These are phyloP conservation scores for Flexamia atlantica DNA, from an alignment of 2,888 invertebrate genomes.

Conservation along the genomic window DNA sequence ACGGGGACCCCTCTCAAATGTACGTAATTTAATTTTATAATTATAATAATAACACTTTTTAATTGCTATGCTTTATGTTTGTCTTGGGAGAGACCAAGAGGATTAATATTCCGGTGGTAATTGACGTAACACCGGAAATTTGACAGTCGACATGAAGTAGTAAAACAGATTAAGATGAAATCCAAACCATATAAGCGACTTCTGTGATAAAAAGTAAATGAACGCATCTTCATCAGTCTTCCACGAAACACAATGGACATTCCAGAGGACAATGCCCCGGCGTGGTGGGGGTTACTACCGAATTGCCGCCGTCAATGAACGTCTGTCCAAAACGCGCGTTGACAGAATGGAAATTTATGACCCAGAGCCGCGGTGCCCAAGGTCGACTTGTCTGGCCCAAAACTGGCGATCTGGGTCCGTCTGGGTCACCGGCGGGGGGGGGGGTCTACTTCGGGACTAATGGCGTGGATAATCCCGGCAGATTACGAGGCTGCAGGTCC, in stretches of 20 bases:
- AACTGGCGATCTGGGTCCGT: neutral
- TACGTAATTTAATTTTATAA: no score
- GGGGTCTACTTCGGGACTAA: neutral
- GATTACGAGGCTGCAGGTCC: neutral
- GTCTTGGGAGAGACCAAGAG: no score
- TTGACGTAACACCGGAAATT: no score
- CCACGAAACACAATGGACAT: neutral
- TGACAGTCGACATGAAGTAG: no score
- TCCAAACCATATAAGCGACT: no score
- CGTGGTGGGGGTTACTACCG: slow-evolving; percentile 1
- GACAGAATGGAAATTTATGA: slow-evolving; percentile 42
- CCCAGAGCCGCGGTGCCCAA: neutral
- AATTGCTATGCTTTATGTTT: no score
- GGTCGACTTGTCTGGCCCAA: slow-evolving; percentile 42
- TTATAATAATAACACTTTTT: no score
- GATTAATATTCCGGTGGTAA: no score
- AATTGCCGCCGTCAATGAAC: slow-evolving; percentile 35
- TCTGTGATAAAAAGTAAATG: no score
- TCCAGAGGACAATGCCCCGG: neutral
- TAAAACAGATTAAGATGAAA: no score
- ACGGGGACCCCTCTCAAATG: no score
- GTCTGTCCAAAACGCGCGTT: slow-evolving; percentile 34
- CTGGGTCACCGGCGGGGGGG: slow-evolving; percentile 25
- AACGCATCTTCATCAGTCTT: no score
- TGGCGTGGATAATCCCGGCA: neutral